Evolutionary conservation across 2,797 vertebrate genomes (phyloP).

Genomic region (Brachymystax lenok): DNA sequence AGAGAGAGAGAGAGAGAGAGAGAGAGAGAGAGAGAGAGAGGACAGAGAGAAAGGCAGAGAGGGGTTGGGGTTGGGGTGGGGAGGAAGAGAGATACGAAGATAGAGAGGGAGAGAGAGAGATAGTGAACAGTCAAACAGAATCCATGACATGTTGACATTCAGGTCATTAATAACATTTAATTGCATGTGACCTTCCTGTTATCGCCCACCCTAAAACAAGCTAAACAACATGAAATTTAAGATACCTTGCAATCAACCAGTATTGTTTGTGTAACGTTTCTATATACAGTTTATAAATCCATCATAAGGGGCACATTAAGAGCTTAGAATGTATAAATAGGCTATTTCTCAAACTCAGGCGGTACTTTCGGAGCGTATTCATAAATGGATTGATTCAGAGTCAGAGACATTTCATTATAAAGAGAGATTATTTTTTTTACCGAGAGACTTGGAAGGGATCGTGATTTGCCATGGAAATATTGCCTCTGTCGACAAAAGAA

Average conservation of each 20-base stretch:
- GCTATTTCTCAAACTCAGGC: constrained; percentile 69
- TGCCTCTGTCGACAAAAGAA: constrained; percentile 68
- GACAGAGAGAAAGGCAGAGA: background rate
- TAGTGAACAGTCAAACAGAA: constrained; percentile 50
- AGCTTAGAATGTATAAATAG: constrained; percentile 66
- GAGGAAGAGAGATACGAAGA: background rate
- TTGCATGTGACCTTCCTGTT: constrained; percentile 75
- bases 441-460: constrained; percentile 47
- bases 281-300: constrained; percentile 75
- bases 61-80: background rate
- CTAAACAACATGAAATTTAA: constrained; percentile 73
- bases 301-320: constrained; percentile 55
- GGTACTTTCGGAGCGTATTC: constrained; percentile 61
- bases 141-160: constrained; percentile 59
- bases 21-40: background rate
- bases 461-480: constrained; percentile 71
- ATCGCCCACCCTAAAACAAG: constrained; percentile 58
- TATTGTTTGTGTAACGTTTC: constrained; percentile 67
- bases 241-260: constrained; percentile 70
- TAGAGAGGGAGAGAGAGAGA: constrained; percentile 5
- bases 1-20: background rate
- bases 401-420: constrained; percentile 66
- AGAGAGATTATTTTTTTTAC: constrained; percentile 45
- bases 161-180: constrained; percentile 74
- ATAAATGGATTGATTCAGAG: constrained; percentile 62